These are phyloP conservation scores for Ooceraea biroi DNA, from an alignment of 1,140 invertebrate species.

Conservation along the genomic window DNA sequence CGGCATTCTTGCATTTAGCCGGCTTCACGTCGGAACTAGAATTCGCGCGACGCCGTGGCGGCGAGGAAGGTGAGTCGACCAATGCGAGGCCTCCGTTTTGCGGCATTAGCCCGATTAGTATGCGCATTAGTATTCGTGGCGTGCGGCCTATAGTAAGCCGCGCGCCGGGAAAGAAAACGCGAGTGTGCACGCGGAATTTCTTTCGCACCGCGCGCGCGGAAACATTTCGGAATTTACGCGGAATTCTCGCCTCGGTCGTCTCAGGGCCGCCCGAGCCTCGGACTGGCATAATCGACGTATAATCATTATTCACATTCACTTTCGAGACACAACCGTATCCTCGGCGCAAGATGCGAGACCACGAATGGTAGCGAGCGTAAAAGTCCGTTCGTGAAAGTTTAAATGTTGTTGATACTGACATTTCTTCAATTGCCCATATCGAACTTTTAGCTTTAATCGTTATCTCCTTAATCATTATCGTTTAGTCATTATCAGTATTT, in stretches of 20 bases:
- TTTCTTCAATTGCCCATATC: too few relatives aligned
- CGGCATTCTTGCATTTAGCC: background rate
- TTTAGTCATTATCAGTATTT: too few relatives aligned
- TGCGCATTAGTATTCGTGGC: constrained; percentile 59
- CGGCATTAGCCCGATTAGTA: constrained; percentile 41
- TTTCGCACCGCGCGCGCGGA: constrained; percentile 14
- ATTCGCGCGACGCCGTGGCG: background rate
- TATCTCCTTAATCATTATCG: too few relatives aligned
- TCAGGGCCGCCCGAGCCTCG: constrained; percentile 38
- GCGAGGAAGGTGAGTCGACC: background rate
- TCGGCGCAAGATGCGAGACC: background rate
- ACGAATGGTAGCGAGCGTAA: background rate
- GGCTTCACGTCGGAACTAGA: constrained; percentile 28
- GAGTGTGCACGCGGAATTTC: constrained; percentile 47
- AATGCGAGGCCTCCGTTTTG: constrained; percentile 1
- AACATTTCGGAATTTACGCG: constrained; percentile 64
- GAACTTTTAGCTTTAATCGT: too few relatives aligned
- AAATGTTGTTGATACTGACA: background rate
- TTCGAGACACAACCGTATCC: constrained; percentile 33
- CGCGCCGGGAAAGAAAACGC: constrained; percentile 9
- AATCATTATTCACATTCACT: constrained; percentile 38
- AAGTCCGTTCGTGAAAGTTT: background rate
- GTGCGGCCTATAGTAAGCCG: constrained; percentile 12
- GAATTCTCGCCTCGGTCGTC: constrained; percentile 54
- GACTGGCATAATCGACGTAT: constrained; percentile 25